Conservation (phyloP, 1,140 invertebrate species). For the Cecropterus lyciades region DNA sequence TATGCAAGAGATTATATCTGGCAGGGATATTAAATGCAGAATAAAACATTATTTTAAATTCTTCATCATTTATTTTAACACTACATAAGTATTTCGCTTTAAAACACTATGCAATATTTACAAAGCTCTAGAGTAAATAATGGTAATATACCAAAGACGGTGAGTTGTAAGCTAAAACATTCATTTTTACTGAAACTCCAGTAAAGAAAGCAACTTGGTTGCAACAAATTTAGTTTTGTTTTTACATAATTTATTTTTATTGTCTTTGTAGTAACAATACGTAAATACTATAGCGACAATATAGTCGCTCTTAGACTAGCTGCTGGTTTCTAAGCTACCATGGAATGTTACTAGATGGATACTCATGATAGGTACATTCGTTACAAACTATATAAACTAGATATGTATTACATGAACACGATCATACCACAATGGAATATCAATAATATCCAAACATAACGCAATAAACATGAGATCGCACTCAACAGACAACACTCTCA, state of each 20-base stretch:
- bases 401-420: constrained; percentile 68
- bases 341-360: constrained; percentile 68
- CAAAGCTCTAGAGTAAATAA: constrained; percentile 56
- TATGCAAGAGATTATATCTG: constrained; percentile 13
- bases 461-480: constrained; percentile 74
- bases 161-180: constrained; percentile 48
- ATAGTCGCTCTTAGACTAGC: constrained; percentile 70
- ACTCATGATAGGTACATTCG: constrained; percentile 61
- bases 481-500: constrained; percentile 68
- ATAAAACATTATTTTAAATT: constrained; percentile 34
- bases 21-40: constrained; percentile 12
- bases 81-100: constrained; percentile 41
- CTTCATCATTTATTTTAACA: constrained; percentile 51
- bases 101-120: constrained; percentile 52
- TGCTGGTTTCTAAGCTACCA: constrained; percentile 66
- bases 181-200: constrained; percentile 30
- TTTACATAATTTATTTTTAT: constrained; percentile 37
- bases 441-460: constrained; percentile 51
- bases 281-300: constrained; percentile 54
- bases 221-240: constrained; percentile 51
- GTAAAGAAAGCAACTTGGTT: constrained; percentile 65
- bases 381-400: constrained; percentile 50
- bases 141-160: constrained; percentile 55
- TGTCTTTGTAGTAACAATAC: constrained; percentile 37
- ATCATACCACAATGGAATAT: constrained; percentile 56